Conservation (phyloP, 2,113 vertebrate species). For the Protomyctophum bolini region DNA sequence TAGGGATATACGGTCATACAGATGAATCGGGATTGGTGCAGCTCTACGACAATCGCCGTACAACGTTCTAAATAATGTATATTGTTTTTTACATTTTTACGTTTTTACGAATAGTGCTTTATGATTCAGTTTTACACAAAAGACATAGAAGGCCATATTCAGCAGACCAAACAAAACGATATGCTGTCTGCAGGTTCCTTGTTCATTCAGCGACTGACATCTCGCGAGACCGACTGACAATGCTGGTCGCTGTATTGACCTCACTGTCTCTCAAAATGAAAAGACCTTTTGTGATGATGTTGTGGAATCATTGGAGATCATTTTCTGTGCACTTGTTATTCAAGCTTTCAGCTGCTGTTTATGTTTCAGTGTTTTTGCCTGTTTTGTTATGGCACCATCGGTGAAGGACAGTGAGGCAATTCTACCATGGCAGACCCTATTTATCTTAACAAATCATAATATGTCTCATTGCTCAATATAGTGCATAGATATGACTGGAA, state of each 20-base stretch:
- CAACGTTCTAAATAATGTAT: not conserved
- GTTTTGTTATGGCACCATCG: constrained; percentile 54
- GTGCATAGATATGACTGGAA: not conserved
- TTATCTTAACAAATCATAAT: constrained; percentile 29
- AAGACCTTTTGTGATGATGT: constrained; percentile 1
- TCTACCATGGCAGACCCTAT: constrained; percentile 40
- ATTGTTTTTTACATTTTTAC: not conserved
- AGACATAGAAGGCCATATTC: not conserved
- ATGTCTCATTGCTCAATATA: constrained; percentile 4
- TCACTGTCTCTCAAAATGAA: not conserved
- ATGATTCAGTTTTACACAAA: not conserved
- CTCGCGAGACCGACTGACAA: no score
- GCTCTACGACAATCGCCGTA: no score
- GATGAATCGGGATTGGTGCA: no score
- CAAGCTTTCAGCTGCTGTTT: constrained; percentile 14
- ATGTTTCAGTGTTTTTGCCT: constrained; percentile 28
- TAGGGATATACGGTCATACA: no score
- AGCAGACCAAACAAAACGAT: not conserved
- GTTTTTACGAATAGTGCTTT: not conserved
- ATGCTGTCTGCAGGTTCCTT: not conserved
- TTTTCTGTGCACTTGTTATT: constrained; percentile 2
- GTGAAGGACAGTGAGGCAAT: constrained; percentile 36
- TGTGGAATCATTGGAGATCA: not conserved
- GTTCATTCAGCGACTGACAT: not conserved
- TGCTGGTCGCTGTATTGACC: no score